Evolutionary conservation across 1,140 invertebrate genomes (phyloP).

Genomic region (Solen grandis): DNA sequence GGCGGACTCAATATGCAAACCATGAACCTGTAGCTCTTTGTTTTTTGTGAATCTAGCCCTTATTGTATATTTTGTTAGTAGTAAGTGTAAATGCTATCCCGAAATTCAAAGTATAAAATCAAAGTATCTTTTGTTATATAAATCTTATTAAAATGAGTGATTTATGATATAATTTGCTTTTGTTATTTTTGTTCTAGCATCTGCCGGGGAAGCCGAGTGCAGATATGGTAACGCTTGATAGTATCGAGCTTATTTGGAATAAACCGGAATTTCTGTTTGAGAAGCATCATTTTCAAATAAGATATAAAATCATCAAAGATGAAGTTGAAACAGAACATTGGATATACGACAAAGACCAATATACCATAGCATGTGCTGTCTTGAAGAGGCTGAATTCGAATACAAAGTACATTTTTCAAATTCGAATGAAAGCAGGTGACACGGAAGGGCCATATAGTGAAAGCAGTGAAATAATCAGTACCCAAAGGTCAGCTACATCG

Average conservation of each 20-base stretch:
- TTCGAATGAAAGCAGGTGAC: neutral
- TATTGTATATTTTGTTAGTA: no score
- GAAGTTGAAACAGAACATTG: neutral
- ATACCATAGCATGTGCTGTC: neutral
- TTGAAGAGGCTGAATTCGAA: neutral
- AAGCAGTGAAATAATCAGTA: neutral
- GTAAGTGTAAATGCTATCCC: no score
- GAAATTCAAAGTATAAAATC: no score
- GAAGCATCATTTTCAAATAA: neutral
- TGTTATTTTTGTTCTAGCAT: no score
- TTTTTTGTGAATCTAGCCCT: no score
- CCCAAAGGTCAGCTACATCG: neutral
- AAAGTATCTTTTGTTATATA: no score
- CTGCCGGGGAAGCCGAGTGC: no score
- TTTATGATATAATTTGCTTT: no score
- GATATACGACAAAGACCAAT: neutral
- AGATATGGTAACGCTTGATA: no score
- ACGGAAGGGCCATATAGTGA: slow-evolving; percentile 4
- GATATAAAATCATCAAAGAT: neutral
- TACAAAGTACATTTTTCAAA: neutral
- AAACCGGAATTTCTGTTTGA: neutral
- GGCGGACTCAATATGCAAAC: no score
- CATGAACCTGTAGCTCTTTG: no score
- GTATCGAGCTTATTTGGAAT: neutral
- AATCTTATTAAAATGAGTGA: no score